Evolutionary conservation across 2,113 vertebrate species (phyloP).

Genomic region (Uria lomvia): DNA sequence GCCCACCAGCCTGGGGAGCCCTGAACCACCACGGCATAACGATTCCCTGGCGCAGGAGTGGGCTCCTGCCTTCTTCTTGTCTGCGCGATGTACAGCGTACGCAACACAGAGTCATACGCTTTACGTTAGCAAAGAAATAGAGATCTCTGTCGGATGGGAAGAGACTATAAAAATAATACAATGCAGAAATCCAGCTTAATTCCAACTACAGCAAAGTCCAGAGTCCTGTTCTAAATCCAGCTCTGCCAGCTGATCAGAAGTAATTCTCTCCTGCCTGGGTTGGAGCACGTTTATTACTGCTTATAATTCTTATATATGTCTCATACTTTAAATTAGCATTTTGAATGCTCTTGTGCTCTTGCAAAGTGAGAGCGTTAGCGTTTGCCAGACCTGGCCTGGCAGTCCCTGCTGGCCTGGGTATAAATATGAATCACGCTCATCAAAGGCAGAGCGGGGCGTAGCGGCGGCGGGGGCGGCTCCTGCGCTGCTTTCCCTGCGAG

Average conservation of each 20-base stretch:
- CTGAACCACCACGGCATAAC: neutral
- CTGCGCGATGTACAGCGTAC: neutral
- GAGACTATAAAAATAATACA: conserved; percentile 37
- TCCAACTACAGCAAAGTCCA: neutral
- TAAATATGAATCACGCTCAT: neutral
- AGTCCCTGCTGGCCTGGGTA: neutral
- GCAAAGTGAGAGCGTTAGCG: neutral
- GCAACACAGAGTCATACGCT: neutral
- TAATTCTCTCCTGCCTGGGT: neutral
- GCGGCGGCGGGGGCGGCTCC: fast-evolving
- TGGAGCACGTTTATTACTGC: neutral
- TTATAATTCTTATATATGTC: neutral
- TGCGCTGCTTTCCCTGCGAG: neutral
- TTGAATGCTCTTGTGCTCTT: neutral
- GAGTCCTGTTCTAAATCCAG: conserved; percentile 23
- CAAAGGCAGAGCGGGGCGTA: neutral
- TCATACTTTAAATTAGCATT: neutral
- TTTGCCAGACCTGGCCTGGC: neutral
- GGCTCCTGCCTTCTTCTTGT: neutral
- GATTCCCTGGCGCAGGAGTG: neutral
- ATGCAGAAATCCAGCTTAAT: conserved; percentile 4
- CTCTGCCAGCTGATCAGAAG: neutral
- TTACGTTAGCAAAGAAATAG: neutral
- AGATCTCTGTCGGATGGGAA: neutral
- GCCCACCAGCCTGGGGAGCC: neutral